These are phyloP conservation scores for Pogoniulus pusillus DNA, from an alignment of 2,797 vertebrate species.

Conservation along the genomic window DNA sequence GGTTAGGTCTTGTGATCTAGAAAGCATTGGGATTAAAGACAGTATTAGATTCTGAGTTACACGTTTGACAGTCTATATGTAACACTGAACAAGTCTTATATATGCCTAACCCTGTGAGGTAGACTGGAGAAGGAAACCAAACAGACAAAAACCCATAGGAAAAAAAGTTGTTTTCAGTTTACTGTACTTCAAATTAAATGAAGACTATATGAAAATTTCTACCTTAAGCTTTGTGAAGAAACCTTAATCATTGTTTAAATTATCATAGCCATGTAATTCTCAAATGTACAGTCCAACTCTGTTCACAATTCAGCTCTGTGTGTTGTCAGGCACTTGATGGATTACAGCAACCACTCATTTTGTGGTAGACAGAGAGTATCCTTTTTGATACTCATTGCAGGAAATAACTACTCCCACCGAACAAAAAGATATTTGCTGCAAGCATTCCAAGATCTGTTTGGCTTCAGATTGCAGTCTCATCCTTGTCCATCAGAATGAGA, in stretches of 20 bases:
- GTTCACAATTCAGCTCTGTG: background rate
- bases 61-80: background rate
- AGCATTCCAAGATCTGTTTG: background rate
- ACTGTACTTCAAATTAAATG: background rate
- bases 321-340: background rate
- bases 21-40: background rate
- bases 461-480: background rate
- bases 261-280: background rate
- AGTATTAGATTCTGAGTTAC: background rate
- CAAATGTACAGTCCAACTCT: background rate
- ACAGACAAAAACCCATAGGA: background rate
- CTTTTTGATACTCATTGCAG: background rate
- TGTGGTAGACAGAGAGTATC: background rate
- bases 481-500: background rate
- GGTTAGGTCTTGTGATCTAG: background rate
- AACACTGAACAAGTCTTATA: background rate
- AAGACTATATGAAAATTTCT: background rate
- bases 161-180: background rate
- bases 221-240: background rate
- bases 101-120: background rate
- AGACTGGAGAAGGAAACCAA: background rate
- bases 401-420: background rate
- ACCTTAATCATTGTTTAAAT: background rate
- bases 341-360: background rate
- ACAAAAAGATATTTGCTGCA: background rate